Conservation (phyloP, 2,113 vertebrate species). For the Periophthalmus modestus region DNA sequence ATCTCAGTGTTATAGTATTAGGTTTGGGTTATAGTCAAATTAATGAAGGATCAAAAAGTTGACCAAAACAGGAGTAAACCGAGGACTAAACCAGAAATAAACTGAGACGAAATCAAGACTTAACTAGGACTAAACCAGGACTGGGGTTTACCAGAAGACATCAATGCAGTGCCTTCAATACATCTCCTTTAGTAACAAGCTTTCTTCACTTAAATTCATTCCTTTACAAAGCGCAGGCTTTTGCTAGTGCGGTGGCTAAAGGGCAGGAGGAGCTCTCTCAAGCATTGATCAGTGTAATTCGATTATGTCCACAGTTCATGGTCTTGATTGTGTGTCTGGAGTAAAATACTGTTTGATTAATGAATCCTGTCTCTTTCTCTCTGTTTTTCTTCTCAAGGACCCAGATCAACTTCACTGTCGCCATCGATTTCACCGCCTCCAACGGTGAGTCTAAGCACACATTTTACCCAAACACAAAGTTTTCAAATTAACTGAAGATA, state of each 20-base stretch:
- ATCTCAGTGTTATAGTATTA: not conserved
- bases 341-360: conserved; percentile 34
- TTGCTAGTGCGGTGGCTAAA: conserved; percentile 9
- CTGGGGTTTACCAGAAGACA: not conserved
- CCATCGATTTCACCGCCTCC: conserved; percentile 98
- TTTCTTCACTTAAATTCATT: not conserved
- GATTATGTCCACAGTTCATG: conserved; percentile 17
- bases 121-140: not conserved
- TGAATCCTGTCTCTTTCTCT: conserved; percentile 19
- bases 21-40: no score
- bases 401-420: conserved; percentile 99
- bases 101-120: no score
- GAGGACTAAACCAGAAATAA: no score
- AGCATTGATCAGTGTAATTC: conserved; percentile 22
- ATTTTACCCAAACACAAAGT: not conserved
- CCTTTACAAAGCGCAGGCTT: not conserved
- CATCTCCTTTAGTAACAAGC: not conserved
- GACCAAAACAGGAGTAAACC: not conserved
- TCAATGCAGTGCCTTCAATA: not conserved
- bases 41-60: not conserved
- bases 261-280: conserved; percentile 16
- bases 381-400: conserved; percentile 84
- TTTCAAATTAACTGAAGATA: not conserved
- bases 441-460: conserved; percentile 84
- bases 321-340: conserved; percentile 6